These are phyloP conservation scores for Sterna hirundo DNA, from an alignment of 2,113 vertebrate species.

Conservation along the genomic window DNA sequence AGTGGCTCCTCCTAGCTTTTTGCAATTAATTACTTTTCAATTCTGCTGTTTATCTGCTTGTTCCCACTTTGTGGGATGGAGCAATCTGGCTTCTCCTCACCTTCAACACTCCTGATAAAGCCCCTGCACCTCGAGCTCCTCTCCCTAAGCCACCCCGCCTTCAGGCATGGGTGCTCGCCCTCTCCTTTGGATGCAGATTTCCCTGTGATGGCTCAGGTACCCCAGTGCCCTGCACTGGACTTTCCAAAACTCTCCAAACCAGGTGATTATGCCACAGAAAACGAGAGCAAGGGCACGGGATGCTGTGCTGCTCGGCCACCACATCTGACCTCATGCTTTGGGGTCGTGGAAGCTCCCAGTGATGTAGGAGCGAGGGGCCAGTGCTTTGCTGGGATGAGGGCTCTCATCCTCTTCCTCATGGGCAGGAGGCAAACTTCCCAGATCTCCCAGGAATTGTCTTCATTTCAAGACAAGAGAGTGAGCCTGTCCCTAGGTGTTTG, in stretches of 20 bases:
- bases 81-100: background rate
- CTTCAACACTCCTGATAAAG: background rate
- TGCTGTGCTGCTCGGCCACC: fast-evolving
- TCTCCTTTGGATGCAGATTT: background rate
- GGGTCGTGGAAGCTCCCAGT: background rate
- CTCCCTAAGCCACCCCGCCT: fast-evolving
- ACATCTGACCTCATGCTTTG: fast-evolving
- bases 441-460: background rate
- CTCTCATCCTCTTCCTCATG: background rate
- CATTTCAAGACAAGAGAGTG: background rate
- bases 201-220: background rate
- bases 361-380: background rate
- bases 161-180: fast-evolving
- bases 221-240: background rate
- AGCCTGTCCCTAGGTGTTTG: too few relatives aligned
- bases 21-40: fast-evolving
- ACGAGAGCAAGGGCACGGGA: background rate
- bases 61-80: background rate
- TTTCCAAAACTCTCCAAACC: too few relatives aligned
- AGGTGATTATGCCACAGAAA: fast-evolving
- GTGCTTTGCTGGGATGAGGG: background rate
- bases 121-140: background rate
- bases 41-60: background rate
- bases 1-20: background rate
- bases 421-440: background rate